Base-by-base conservation (phyloP, 2,888 invertebrate genomes). In the Drosophila atripex region DNA sequence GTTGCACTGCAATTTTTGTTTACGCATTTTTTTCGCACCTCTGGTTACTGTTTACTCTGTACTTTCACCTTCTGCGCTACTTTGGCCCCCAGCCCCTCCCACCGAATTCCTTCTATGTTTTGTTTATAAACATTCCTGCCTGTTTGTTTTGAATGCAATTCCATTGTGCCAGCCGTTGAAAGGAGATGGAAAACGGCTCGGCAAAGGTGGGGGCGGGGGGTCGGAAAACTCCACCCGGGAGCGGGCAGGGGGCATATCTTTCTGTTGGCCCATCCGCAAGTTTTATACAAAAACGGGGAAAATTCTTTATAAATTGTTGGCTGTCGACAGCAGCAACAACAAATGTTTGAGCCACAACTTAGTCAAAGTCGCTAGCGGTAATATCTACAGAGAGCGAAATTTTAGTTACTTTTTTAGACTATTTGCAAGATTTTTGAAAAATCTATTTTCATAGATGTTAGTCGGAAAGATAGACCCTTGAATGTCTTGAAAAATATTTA, bases 141-240 rank as follows among this genome's bases (percentile, higher is more conserved):
- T 87, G 80, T 86, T 86, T 86, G 76, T 87, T 86, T 87, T 86
- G 72, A 75, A 83, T 78, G 79, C 80, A 79, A 86, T 83, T 80
- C 49, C 69, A 35, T 53, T 65, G 60, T 28, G 43, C 38, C 54
- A 63, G 56, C 80, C 70, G 82, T 71, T 80, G 83, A 83, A 56
- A 77, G 69, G 45, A 32, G 49, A 49, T 49, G 60, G 41, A 49
- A 41, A 39, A 61, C 16, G 39, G 21, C 46, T 45, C 45, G 6
- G 2, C 8, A 21, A 3, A 11, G 60, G 16, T 9, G 14, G 39
- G 5, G 25, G 18, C 18, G 1, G 32, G 38, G n/a, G 4, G 47
- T 3, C n/a, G 23, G 49, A 16, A 41, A 45, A n/a, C 21, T 25
- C 38, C 14, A 4, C 6, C n/a, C 16, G 28, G 28, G 2, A 12